Evolutionary conservation across 2,888 invertebrate species (phyloP).

Genomic region (Eurois occulta): DNA sequence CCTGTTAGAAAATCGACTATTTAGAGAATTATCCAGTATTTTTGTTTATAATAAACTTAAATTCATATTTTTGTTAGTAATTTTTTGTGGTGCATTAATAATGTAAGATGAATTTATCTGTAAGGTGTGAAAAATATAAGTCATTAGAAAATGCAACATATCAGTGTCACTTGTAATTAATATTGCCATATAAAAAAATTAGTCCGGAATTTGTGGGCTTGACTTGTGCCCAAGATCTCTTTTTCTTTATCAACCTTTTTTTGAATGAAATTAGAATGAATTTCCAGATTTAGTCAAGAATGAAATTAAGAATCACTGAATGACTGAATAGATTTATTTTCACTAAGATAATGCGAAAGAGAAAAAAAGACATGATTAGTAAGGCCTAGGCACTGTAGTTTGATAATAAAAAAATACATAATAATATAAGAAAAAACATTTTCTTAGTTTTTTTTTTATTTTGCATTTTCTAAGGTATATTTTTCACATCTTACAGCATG

Average conservation of each 20-base stretch:
- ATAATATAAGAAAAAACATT: slow-evolving; percentile 28
- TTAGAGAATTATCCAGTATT: slow-evolving; percentile 65
- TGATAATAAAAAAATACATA: slow-evolving; percentile 47
- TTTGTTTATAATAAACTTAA: slow-evolving; percentile 64
- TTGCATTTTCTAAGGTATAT: slow-evolving; percentile 40
- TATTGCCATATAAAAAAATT: slow-evolving; percentile 42
- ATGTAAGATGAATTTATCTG: slow-evolving; percentile 58
- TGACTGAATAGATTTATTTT: slow-evolving; percentile 60
- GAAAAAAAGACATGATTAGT: slow-evolving; percentile 59
- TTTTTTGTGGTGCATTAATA: slow-evolving; percentile 70
- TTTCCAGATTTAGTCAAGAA: slow-evolving; percentile 49
- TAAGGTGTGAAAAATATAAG: slow-evolving; percentile 59
- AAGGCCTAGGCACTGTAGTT: slow-evolving; percentile 53
- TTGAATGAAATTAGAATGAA: slow-evolving; percentile 16
- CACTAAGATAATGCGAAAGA: slow-evolving; percentile 53
- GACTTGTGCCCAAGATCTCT: slow-evolving; percentile 27
- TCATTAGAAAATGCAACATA: slow-evolving; percentile 42
- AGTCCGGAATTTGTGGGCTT: slow-evolving; percentile 7
- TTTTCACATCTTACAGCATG: slow-evolving; percentile 52
- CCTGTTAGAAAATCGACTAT: slow-evolving; percentile 65
- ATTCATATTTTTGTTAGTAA: slow-evolving; percentile 71
- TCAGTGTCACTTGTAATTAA: slow-evolving; percentile 34
- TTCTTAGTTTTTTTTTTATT: background rate
- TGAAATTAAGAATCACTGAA: slow-evolving; percentile 33
- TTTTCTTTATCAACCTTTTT: slow-evolving; percentile 2